These are phyloP conservation scores for Mechanitis messenoides DNA, from an alignment of 2,888 invertebrate genomes.

Conservation along the genomic window DNA sequence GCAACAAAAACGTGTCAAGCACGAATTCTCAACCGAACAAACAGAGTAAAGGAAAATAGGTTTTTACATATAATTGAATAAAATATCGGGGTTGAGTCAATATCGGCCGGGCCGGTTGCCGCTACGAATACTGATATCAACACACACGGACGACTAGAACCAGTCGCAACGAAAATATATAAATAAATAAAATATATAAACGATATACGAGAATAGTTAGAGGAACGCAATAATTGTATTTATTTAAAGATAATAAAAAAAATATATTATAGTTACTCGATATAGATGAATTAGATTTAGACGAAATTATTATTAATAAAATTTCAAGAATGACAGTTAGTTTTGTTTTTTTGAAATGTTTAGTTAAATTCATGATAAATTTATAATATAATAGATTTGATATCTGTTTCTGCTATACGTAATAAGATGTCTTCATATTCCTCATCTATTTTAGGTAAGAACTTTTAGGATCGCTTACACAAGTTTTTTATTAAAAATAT, in stretches of 20 bases:
- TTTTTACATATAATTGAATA: constrained; percentile 66
- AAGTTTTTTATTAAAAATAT: not conserved
- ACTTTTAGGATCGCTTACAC: not conserved
- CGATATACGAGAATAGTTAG: too few species aligned
- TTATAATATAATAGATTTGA: too few species aligned
- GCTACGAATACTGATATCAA: constrained; percentile 37
- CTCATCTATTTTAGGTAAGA: constrained; percentile 4
- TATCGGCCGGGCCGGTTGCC: constrained; percentile 25
- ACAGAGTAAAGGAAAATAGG: constrained; percentile 31
- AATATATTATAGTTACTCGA: too few species aligned
- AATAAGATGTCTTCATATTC: constrained; percentile 4
- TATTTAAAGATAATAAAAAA: too few species aligned
- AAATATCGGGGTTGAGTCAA: constrained; percentile 53
- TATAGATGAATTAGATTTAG: too few species aligned
- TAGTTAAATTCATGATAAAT: too few species aligned
- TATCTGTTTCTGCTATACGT: not conserved
- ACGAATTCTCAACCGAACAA: constrained; percentile 9
- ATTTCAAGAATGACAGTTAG: too few species aligned
- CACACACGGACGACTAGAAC: constrained; percentile 9
- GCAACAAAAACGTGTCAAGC: constrained; percentile 10
- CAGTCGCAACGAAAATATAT: not conserved
- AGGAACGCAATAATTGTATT: too few species aligned
- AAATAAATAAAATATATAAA: not conserved
- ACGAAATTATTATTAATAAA: too few species aligned
- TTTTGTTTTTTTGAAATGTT: too few species aligned